Base-by-base conservation (phyloP, 2,797 vertebrate species). In the Acanthiza pusilla region DNA sequence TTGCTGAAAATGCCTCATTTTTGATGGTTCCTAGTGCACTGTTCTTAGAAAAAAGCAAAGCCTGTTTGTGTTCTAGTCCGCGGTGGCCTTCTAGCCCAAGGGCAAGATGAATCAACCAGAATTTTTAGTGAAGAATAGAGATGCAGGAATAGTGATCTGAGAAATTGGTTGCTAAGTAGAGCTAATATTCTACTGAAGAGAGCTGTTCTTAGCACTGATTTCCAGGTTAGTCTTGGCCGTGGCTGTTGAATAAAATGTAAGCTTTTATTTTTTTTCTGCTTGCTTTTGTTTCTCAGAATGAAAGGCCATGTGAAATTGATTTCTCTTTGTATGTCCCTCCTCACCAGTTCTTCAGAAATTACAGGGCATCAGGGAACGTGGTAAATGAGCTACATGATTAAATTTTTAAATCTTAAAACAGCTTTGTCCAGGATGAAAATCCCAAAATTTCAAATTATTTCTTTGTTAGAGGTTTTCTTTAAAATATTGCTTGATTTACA, bases 301-400 rank as follows among this genome's bases (percentile, higher is more conserved):
- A 91, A 91, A 88, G 87, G 85, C 51, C 87, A 60, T 57, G 73
- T 75, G 94, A 88, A 94, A 95, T 81, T 90, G 88, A 90, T 96
- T 96, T 95, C 58, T 88, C 74, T 92, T 77, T 93, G 50, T 81
- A 72, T 78, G 60, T 95, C 91, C 73, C 91, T 92, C 51, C 7
- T 30, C 51, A 88, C 91, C 73, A 72, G 85, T 94, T 89, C 85
- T 89, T 86, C 22, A 90, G 71, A 92, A 97, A 91, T 91, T 92
- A 94, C 85, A 79, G 79, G 79, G 45, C 94, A 76, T 84, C 29
- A 43, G 95, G 95, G 92, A 96, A 48, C 9, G 14, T 82, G 85
- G 79, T 81, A 91, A 94, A 96, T 91, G 91, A 94, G 91, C 70
- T 89, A 76, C 66, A 81, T 94, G 94, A 97, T 96, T 95, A 93